Percentiles rank a stretch among this genome's conserved stretches.
phyloP scores from a whole-genome alignment of 2,797 vertebrate species.

The Heliangelus exortis region DNA sequence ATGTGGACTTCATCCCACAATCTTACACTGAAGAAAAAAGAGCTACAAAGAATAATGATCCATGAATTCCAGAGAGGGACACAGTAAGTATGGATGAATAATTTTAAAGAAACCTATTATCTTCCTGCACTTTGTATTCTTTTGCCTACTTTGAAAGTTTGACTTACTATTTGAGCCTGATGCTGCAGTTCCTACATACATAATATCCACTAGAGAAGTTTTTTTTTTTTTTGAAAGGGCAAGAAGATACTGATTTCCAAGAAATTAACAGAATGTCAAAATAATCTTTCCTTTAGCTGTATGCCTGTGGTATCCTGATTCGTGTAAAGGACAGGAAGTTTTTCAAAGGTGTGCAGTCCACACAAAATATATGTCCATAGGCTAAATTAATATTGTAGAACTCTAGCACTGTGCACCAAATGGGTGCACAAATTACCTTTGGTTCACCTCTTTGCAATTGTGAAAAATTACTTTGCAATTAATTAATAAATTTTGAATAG shows the following conservation, averaged over 20 bases:
- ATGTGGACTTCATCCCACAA: constrained; percentile 55
- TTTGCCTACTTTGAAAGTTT: constrained; percentile 30
- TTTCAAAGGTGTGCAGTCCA: not conserved
- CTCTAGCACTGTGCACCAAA: not conserved
- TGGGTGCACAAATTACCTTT: no score
- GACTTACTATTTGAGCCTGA: not conserved
- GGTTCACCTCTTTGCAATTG: not conserved
- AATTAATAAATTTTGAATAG: constrained; percentile 1
- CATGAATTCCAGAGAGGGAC: constrained; percentile 48
- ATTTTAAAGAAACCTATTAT: not conserved
- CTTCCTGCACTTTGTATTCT: not conserved
- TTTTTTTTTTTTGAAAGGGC: not conserved
- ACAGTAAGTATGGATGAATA: constrained; percentile 23
- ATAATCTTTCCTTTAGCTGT: not conserved
- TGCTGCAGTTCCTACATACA: not conserved
- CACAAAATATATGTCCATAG: not conserved
- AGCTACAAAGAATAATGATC: constrained; percentile 68
- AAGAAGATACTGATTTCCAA: not conserved
- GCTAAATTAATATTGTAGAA: not conserved
- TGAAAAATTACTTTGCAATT: not conserved
- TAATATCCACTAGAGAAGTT: not conserved
- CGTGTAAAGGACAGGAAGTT: not conserved
- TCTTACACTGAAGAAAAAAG: constrained; percentile 40
- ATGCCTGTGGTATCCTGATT: not conserved
- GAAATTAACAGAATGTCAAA: not conserved